Evolutionary conservation across 2,888 invertebrate genomes (phyloP).

Genomic region (Eretmocerus hayati): DNA sequence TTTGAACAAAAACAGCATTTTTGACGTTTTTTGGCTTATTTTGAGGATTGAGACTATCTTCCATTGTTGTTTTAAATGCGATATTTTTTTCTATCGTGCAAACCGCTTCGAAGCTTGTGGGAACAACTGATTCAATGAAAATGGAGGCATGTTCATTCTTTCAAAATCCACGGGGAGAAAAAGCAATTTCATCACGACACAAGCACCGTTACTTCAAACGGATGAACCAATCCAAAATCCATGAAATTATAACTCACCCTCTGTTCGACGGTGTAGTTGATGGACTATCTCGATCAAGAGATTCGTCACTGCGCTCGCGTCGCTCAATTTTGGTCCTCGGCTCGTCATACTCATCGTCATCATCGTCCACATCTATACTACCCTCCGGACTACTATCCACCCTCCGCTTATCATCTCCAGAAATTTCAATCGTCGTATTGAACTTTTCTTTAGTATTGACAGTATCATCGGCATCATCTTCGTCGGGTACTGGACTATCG

Average conservation of each 20-base stretch:
- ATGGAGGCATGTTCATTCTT: no score
- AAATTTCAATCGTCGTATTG: no score
- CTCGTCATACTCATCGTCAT: slow-evolving; percentile 34
- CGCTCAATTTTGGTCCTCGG: slow-evolving; percentile 22
- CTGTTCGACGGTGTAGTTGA: slow-evolving; percentile 33
- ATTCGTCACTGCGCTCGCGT: slow-evolving; percentile 35
- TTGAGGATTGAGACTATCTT: no score
- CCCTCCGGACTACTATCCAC: slow-evolving; percentile 42
- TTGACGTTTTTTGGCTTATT: no score
- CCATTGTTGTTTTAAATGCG: no score
- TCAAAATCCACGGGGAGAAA: no score
- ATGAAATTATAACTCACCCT: slow-evolving; percentile 8
- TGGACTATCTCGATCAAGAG: slow-evolving; percentile 38
- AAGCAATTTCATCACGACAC: no score
- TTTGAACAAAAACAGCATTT: no score
- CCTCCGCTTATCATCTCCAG: slow-evolving; percentile 21
- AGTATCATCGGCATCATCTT: slow-evolving; percentile 29
- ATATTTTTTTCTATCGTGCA: no score
- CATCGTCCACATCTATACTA: slow-evolving; percentile 44
- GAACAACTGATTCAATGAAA: no score
- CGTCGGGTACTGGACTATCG: slow-evolving; percentile 35
- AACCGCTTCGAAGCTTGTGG: no score
- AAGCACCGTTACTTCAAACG: no score
- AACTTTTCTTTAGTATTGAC: not conserved
- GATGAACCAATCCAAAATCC: not conserved